Conservation (phyloP, 1,140 invertebrate species). For the Ectropis grisescens region DNA sequence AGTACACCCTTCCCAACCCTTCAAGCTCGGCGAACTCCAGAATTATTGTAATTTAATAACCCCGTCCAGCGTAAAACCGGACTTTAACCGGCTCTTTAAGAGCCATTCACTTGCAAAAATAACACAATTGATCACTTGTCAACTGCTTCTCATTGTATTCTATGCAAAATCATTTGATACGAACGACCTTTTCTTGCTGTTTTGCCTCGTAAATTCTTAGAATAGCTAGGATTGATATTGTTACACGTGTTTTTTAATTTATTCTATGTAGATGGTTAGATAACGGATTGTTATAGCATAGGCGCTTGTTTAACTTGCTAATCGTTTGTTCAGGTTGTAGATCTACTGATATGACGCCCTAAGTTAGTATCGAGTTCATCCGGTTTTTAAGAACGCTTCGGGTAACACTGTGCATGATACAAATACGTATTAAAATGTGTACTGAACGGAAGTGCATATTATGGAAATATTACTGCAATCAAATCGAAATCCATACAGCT, state of each 20-base stretch:
- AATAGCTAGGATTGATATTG: constrained; percentile 1
- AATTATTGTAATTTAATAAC: constrained; percentile 64
- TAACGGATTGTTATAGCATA: constrained; percentile 31
- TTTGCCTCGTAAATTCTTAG: constrained; percentile 52
- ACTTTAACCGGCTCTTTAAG: constrained; percentile 29
- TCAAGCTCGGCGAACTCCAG: constrained; percentile 11
- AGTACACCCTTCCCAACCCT: constrained; percentile 13
- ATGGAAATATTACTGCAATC: no score
- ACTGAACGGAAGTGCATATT: no score
- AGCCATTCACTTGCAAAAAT: constrained; percentile 41
- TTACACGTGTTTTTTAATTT: constrained; percentile 40
- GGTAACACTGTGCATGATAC: no score
- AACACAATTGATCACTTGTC: constrained; percentile 57
- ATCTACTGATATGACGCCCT: no score
- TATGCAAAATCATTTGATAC: constrained; percentile 36
- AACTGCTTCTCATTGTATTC: constrained; percentile 22
- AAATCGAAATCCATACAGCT: no score
- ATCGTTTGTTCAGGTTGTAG: constrained; percentile 47
- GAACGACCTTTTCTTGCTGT: no score
- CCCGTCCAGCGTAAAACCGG: constrained; percentile 16
- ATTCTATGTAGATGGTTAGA: constrained; percentile 35
- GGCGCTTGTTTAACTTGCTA: constrained; percentile 58
- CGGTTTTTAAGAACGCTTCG: no score
- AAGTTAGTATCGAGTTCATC: no score
- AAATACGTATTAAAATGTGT: no score